phyloP scores from a whole-genome alignment of 1,140 invertebrate genomes.

The Drosophila mayri region DNA sequence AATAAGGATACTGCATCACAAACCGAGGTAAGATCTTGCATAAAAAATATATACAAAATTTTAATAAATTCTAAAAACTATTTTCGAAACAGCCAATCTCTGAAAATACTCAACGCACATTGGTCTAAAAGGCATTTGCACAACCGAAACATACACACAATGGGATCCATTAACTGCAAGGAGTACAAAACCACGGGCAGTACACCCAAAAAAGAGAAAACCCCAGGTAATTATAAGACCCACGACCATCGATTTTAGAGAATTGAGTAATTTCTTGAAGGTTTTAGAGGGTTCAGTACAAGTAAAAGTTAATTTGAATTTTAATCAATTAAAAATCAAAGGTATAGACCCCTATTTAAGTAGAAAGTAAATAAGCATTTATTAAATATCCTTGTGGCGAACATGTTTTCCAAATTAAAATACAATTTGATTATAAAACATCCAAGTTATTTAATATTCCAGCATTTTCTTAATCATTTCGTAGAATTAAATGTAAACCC shows the following conservation, averaged over 20 bases:
- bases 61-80: background rate
- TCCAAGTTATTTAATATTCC: background rate
- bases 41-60: background rate
- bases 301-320: background rate
- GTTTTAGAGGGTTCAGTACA: background rate
- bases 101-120: slow-evolving; percentile 14
- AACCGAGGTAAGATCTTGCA: background rate
- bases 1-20: background rate
- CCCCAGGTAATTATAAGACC: slow-evolving; percentile 46
- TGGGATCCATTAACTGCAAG: slow-evolving; percentile 75
- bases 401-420: background rate
- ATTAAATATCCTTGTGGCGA: background rate
- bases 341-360: background rate
- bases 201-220: slow-evolving; percentile 65
- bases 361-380: background rate
- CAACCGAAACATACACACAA: slow-evolving; percentile 40
- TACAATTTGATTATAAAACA: background rate
- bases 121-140: background rate
- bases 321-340: background rate
- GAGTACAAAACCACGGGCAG: slow-evolving; percentile 75
- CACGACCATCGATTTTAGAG: too few relatives aligned
- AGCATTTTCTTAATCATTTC: too few relatives aligned
- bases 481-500: too few relatives aligned
- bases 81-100: background rate
- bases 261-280: background rate